Evolutionary conservation across 2,113 vertebrate genomes (phyloP), one percentile per base, ranked within the genome.

Genomic region (Cynopterus brachyotis): DNA sequence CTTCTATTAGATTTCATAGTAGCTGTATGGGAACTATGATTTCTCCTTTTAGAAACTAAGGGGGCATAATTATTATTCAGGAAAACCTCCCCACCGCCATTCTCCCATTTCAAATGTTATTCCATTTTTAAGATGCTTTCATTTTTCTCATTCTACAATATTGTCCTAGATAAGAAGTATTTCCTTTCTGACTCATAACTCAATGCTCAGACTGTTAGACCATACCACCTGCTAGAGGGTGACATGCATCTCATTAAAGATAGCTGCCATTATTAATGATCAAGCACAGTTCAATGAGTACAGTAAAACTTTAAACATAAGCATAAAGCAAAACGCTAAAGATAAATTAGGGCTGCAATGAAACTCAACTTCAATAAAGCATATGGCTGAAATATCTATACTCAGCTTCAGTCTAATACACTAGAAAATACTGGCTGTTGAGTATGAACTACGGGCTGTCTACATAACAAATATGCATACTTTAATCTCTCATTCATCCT

Each of bases 261-360:
- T 89, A 97, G 95, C 93, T 97, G 94, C 78, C 89, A 91, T 97
- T 98, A 97, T 96, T 97, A 97, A 98, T 97, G 97, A 96, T 93
- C 91, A 86, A 96, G 94, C 97, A 96, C 78, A 97, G 96, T 97
- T 96, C 97, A 97, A 96, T 96, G 97, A 97, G 88, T 97, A 97
- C 88, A 96, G 97, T 94, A 91, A 98, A 97, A 96, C 85, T 93
- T 98, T 96, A 97, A 97, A 93, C 93, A 97, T 91, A 96, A 98
- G 95, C 97, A 93, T 93, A 96, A 97, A 96, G 93, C 89, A 97
- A 96, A 97, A 95, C 19, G 20, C 78, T 93, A 78, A 97, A 98
- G 96, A 97, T 97, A 97, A 97, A 97, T 97, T 96, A 97, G 90
- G 45, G 30, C 83, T 96, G 70, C 85, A 96, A 32, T 80, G 89